Evolutionary conservation across 1,140 invertebrate species (phyloP).

Genomic region (Sinonovacula constricta): DNA sequence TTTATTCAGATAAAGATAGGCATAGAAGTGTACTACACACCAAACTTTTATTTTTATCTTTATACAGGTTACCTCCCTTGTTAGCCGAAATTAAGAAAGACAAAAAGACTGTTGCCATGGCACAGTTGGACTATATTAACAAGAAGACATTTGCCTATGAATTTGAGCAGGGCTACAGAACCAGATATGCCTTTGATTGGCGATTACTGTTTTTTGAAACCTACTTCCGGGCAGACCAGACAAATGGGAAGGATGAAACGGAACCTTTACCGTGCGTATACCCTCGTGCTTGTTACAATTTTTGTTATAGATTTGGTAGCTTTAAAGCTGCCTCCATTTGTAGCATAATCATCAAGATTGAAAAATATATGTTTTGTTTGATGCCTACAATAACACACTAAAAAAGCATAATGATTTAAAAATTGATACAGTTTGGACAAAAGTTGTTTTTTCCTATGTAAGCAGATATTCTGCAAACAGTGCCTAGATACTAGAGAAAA

Average conservation of each 20-base stretch:
- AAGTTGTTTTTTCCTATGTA: no score
- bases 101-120: constrained; percentile 83
- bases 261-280: constrained; percentile 54
- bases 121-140: constrained; percentile 68
- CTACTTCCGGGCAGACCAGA: constrained; percentile 61
- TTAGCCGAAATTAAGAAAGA: constrained; percentile 92
- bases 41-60: no score
- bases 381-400: no score
- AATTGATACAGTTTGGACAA: no score
- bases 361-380: background rate
- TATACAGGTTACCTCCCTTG: constrained; percentile 95
- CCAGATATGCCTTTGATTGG: constrained; percentile 72
- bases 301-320: no score
- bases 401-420: no score
- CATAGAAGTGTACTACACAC: no score
- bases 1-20: no score
- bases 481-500: no score
- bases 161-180: constrained; percentile 60
- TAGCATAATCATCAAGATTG: background rate
- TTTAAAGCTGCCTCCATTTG: background rate
- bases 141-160: constrained; percentile 60
- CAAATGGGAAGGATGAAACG: constrained; percentile 45
- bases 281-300: background rate
- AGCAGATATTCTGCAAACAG: no score
- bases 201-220: constrained; percentile 69